phyloP scores from a whole-genome alignment of 1,140 invertebrate genomes.

The Neodiprion fabricii region DNA sequence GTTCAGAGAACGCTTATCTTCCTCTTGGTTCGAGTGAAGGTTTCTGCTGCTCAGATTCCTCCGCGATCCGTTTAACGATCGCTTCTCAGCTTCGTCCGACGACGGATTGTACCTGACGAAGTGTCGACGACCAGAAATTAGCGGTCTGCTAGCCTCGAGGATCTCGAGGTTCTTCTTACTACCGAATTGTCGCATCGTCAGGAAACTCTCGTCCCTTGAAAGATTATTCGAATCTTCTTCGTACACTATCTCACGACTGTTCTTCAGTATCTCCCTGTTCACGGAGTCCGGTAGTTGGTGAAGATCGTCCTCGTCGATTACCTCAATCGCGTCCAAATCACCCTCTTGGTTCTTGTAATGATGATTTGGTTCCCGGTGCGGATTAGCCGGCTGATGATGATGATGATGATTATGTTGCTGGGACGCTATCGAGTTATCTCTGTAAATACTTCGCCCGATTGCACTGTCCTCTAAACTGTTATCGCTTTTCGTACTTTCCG shows the following conservation, averaged over 20 bases:
- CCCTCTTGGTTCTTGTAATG: conserved; percentile 36
- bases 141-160: neutral
- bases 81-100: conserved; percentile 34
- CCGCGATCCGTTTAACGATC: conserved; percentile 29
- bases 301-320: conserved; percentile 39
- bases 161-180: neutral
- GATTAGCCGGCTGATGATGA: conserved; percentile 1
- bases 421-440: conserved; percentile 27
- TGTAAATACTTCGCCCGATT: conserved; percentile 24
- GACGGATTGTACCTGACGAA: conserved; percentile 17
- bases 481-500: conserved; percentile 34
- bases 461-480: conserved; percentile 38
- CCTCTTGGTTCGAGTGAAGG: conserved; percentile 23
- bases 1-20: conserved; percentile 34
- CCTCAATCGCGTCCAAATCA: conserved; percentile 39
- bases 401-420: neutral
- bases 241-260: conserved; percentile 42
- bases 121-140: neutral
- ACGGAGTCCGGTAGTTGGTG: conserved; percentile 43
- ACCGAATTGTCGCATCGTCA: conserved; percentile 1
- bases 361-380: neutral
- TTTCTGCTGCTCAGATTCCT: conserved; percentile 32
- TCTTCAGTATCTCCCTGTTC: conserved; percentile 44
- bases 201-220: conserved; percentile 25
- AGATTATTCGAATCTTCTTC: conserved; percentile 32